phyloP scores from a whole-genome alignment of 1,140 invertebrate genomes.

The Leptinotarsa texana region DNA sequence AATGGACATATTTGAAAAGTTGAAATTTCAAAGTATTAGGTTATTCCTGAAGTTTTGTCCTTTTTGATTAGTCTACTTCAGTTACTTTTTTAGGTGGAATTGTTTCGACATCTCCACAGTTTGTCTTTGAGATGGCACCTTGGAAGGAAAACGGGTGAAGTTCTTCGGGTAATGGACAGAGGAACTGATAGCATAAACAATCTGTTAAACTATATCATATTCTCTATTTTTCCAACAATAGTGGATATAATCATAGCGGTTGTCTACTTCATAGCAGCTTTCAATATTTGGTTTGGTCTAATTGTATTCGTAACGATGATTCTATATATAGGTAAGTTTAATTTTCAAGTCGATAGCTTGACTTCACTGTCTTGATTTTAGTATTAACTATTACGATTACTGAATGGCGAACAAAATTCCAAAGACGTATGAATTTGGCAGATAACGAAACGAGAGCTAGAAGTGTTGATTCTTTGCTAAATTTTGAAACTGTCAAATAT shows the following conservation, averaged over 20 bases:
- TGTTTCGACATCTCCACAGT: slow-evolving; percentile 86
- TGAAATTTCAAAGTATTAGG: no score
- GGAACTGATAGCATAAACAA: slow-evolving; percentile 95
- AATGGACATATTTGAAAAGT: no score
- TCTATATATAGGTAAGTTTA: slow-evolving; percentile 83
- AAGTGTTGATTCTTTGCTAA: slow-evolving; percentile 94
- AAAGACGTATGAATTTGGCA: slow-evolving; percentile 88
- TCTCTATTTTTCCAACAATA: slow-evolving; percentile 89
- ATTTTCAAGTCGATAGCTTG: not conserved
- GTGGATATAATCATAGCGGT: slow-evolving; percentile 92
- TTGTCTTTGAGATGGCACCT: slow-evolving; percentile 90
- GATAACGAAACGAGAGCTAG: slow-evolving; percentile 90
- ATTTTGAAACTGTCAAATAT: slow-evolving; percentile 98
- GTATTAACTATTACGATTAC: slow-evolving; percentile 85
- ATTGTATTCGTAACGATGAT: slow-evolving; percentile 93
- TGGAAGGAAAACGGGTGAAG: slow-evolving; percentile 91
- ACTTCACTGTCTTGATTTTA: slow-evolving; percentile 52
- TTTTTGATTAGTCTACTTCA: not conserved
- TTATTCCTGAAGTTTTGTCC: no score
- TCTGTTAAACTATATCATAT: slow-evolving; percentile 85
- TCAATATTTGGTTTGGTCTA: slow-evolving; percentile 92
- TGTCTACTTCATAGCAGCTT: slow-evolving; percentile 82
- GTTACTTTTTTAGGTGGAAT: slow-evolving; percentile 63
- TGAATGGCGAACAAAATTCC: slow-evolving; percentile 95
- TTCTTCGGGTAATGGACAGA: slow-evolving; percentile 90